Percentiles rank a stretch among this genome's conserved stretches.
These are phyloP conservation scores for Hassar affinis DNA, from an alignment of 2,113 vertebrate species.

Conservation along the genomic window DNA sequence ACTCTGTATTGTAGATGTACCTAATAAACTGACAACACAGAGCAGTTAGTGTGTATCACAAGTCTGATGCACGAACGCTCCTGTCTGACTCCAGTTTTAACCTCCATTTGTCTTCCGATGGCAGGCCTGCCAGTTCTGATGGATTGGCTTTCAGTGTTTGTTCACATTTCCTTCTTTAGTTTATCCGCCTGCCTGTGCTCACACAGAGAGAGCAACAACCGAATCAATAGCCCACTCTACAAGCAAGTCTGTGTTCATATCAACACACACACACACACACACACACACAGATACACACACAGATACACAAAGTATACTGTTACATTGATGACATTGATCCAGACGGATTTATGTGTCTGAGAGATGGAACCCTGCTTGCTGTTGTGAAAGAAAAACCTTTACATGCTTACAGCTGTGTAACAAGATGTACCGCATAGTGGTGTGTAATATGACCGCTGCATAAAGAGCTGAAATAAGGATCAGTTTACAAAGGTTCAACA, in stretches of 20 bases:
- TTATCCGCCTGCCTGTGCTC: neutral
- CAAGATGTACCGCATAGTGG: too few species aligned
- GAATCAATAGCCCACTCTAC: conserved; percentile 15
- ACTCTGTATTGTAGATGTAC: neutral
- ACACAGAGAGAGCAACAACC: neutral
- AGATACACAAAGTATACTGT: conserved; percentile 19
- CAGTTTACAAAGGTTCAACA: too few species aligned
- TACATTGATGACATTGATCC: conserved; percentile 24
- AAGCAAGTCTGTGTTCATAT: conserved; percentile 20
- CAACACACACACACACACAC: conserved; percentile 39
- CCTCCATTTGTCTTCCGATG: conserved; percentile 20
- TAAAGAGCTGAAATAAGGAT: too few species aligned
- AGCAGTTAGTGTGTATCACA: neutral
- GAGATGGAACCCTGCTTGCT: conserved; percentile 1
- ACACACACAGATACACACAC: conserved; percentile 35
- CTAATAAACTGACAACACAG: neutral
- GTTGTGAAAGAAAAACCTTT: neutral
- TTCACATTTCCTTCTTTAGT: conserved; percentile 28
- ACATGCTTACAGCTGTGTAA: neutral
- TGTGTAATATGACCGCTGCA: too few species aligned
- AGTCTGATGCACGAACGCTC: neutral
- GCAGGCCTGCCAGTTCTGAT: conserved; percentile 4
- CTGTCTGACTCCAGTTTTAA: neutral
- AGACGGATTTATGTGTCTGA: conserved; percentile 10
- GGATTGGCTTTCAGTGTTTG: conserved; percentile 30